Percentiles rank a stretch among this genome's conserved stretches.
Conservation (phyloP, 30 jellyfish, hydroid and myxozoan genomes). For the Rhopilema esculentum region DNA sequence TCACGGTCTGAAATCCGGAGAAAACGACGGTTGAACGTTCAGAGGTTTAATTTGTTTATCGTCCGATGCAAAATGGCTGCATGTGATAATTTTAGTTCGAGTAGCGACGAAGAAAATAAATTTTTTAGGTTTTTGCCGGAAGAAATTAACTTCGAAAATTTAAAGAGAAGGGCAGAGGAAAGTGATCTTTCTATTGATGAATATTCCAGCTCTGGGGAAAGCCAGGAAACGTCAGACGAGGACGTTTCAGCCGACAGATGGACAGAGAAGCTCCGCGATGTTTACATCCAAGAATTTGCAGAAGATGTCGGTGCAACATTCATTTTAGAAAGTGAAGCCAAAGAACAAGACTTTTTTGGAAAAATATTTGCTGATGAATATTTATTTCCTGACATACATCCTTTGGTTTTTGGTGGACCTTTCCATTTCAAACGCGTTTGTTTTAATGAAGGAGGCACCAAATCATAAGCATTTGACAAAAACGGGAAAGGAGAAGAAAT, state of each 20-base stretch:
- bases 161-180: too few species aligned
- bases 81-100: too few species aligned
- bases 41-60: too few species aligned
- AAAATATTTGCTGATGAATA: conserved; percentile 10
- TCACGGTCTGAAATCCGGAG: background rate
- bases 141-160: too few species aligned
- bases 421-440: background rate
- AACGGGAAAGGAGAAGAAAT: background rate
- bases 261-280: background rate
- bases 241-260: background rate
- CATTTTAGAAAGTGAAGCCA: background rate
- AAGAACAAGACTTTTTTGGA: background rate
- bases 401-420: background rate
- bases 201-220: too few species aligned
- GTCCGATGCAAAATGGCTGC: too few species aligned
- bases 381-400: background rate
- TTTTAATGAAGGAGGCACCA: background rate
- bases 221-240: too few species aligned
- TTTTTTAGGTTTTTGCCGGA: too few species aligned
- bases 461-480: background rate
- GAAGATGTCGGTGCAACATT: conserved; percentile 8
- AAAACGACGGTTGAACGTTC: too few species aligned
- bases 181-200: too few species aligned
- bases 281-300: background rate
- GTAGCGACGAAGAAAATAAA: too few species aligned